Conservation (phyloP, 2,113 vertebrate species). For the Anguilla rostrata region DNA sequence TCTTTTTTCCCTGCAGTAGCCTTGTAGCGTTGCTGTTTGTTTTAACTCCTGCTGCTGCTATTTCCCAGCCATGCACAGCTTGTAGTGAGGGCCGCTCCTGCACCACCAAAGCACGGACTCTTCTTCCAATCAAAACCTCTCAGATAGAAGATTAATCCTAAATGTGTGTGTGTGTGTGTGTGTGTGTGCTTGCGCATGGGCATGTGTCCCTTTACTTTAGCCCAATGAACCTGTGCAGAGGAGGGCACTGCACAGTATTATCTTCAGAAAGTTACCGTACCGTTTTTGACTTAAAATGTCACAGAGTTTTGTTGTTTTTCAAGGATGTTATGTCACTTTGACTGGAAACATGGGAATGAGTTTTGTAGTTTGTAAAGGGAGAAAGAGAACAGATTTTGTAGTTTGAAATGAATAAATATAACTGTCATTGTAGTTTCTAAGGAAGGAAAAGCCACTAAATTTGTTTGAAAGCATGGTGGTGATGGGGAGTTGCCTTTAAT, state of each 20-base stretch:
- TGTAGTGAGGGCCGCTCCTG: not conserved
- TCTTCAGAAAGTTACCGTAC: not conserved
- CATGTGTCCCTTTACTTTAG: not conserved
- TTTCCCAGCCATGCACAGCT: not conserved
- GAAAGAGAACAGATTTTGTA: not conserved
- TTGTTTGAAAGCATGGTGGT: not conserved
- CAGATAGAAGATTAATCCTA: conserved; percentile 13
- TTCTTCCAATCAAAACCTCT: conserved; percentile 34
- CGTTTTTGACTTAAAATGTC: not conserved
- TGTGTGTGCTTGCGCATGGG: not conserved
- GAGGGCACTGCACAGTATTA: not conserved
- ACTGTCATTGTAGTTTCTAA: not conserved
- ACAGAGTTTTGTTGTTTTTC: not conserved
- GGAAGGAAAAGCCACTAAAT: not conserved
- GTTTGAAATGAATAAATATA: not conserved
- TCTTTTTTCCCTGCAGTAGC: not conserved
- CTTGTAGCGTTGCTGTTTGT: not conserved
- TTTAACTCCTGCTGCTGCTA: not conserved
- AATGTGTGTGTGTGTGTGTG: not conserved
- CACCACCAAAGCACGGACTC: not conserved
- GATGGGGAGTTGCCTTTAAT: not conserved
- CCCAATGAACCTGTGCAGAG: not conserved
- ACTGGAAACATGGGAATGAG: not conserved
- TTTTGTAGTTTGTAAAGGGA: not conserved
- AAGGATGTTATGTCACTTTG: not conserved